Evolutionary conservation across 2,113 vertebrate genomes (phyloP), one percentile per base, ranked within the genome.

Genomic region (Illadopsis cleaveri): DNA sequence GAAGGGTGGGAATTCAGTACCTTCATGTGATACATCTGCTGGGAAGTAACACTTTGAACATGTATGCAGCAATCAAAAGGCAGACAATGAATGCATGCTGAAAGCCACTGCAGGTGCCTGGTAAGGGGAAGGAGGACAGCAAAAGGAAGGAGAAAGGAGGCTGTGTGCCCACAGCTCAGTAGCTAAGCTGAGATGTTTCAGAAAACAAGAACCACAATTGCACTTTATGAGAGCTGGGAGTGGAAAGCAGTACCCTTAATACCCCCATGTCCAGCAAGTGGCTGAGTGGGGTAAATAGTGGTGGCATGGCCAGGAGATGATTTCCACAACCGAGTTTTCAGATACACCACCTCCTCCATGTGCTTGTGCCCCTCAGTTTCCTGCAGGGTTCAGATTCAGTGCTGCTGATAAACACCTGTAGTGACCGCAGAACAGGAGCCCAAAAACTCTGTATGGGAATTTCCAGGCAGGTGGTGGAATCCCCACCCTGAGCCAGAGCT

Each of bases 291-390:
- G 6, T 28, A 31, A 40, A 11, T 5, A 16, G 10, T 62, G 28
- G 17, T 42, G 45, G 40, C 2, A 3, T 3, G n/a, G 22, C 21
- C n/a, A 50, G 37, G 25, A 48, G 58, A 18, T 33, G 42, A 56
- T 57, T 70, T 82, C 31, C n/a, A 42, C 12, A 56, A 18, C 5
- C 0, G 0, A 30, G 35, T 15, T 18, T 56, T 56, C 23, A 33
- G 24, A 11, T 11, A 4, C 11, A 31, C 8, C 2, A 1, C 9
- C 14, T 87, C 17, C 35, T 75, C 20, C 1, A 0, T 0, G 0
- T 3, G 16, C 15, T n/a, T n/a, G 1, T 30, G 27, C 10, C 11
- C 21, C 62, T 31, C 9, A 9, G 23, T 4, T 58, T 33, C 14
- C 3, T 6, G 14, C 12, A 30, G 44, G 14, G 16, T 19, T 65